Base-by-base conservation (phyloP, 37 sponge, comb jelly and placozoan species). In the Petrosia ficiformis region DNA sequence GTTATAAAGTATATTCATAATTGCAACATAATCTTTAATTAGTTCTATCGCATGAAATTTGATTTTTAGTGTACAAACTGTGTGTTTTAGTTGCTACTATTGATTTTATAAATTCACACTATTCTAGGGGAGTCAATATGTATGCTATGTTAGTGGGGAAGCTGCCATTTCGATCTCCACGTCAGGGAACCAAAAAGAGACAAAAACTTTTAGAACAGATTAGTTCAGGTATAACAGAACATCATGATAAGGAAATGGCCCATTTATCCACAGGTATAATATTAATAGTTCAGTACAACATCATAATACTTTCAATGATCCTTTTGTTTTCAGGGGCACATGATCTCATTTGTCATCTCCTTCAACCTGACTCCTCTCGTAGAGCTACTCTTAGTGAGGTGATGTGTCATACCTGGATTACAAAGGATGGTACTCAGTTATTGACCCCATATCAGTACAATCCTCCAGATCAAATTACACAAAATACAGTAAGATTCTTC, bases 121-220 rank as follows among this genome's bases (percentile, higher is more conserved):
- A 48, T 54, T 36, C 44, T 76, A 95, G 96, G 19, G 98, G 98
- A 34, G 98, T 97, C 60, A 97, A 97, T 79, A 91, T 97, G 92
- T 97, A 89, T 81, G 98, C 95, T 33, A 97, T 97, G 98, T 34
- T 97, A 52, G 85, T 90, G 2, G 98, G 98, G 0, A 94, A 86
- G 56, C 92, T 97, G 21, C 98, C 98, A 25, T 97, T 97, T 77
- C 77, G 95, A 36, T 91, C 90, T 0, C 95, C 98, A 39, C 73
- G 92, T 19, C 92, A 97, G 34, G 92, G 95, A 0, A 68, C 87
- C 14, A 97, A 91, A 66, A 78, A 83, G 34, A 63, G 98, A 67
- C 92, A 94, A 74, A 88, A 86, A 54, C 85, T 97, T 10, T 68
- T 97, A 14, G 92, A 97, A 33, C 95, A 94, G 88, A 97, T 97